Percentiles rank a stretch among this genome's conserved stretches.
Evolutionary conservation across 2,113 vertebrate genomes (phyloP).

Genomic region (Petrocephalus zakoni): DNA sequence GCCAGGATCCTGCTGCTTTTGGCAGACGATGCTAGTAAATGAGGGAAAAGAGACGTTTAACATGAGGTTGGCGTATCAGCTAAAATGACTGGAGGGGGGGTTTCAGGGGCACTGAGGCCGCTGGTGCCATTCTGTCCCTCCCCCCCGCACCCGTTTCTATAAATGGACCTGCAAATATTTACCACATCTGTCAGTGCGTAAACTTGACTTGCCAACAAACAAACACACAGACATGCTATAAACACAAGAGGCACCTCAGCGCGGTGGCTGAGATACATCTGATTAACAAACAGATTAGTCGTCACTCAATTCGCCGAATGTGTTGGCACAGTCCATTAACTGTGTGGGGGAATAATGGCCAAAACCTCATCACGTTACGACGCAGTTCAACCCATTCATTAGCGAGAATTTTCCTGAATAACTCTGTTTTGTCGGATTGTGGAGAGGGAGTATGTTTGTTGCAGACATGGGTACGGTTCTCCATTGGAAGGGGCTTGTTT

Average conservation of each 20-base stretch:
- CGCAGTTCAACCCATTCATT: background rate
- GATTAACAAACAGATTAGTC: constrained; percentile 35
- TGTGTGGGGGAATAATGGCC: background rate
- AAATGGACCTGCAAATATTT: constrained; percentile 55
- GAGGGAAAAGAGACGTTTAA: background rate
- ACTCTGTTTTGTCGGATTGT: background rate
- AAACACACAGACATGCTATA: constrained; percentile 33
- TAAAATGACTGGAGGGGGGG: background rate
- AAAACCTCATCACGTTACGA: background rate
- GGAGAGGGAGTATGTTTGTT: background rate
- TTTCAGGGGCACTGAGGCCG: background rate
- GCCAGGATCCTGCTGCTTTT: background rate
- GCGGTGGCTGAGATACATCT: constrained; percentile 34
- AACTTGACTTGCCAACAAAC: background rate
- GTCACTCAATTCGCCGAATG: constrained; percentile 33
- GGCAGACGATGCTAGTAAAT: background rate
- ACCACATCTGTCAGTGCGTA: constrained; percentile 52
- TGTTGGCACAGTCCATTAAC: background rate
- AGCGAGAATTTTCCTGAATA: background rate
- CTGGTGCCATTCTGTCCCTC: background rate
- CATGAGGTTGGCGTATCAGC: background rate
- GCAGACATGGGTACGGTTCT: background rate
- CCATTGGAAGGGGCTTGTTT: background rate
- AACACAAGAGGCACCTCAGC: constrained; percentile 24
- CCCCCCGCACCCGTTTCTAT: constrained; percentile 29